Evolutionary conservation across 2,888 invertebrate genomes (phyloP).

Genomic region (Halocaridina rubra): DNA sequence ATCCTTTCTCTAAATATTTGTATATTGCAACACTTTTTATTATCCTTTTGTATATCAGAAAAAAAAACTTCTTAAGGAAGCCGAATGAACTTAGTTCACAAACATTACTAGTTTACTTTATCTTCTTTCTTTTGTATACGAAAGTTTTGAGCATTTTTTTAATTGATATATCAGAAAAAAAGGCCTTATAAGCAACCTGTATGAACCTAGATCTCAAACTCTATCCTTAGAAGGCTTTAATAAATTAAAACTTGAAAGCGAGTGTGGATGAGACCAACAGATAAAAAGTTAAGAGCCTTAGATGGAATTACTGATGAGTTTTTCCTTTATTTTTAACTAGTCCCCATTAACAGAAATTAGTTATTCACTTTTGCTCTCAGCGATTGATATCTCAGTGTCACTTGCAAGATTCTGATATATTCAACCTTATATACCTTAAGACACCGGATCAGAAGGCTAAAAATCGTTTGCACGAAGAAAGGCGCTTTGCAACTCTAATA

Average conservation of each 20-base stretch:
- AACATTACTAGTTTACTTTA: neutral
- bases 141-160: too few species aligned
- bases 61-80: too few species aligned
- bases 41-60: too few species aligned
- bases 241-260: neutral
- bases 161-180: too few species aligned
- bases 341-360: slow-evolving; percentile 17
- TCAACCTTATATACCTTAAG: neutral
- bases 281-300: neutral
- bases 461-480: neutral
- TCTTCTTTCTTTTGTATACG: neutral
- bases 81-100: too few species aligned
- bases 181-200: too few species aligned
- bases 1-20: too few species aligned
- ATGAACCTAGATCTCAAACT: too few species aligned
- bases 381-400: slow-evolving; percentile 38
- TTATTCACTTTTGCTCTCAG: neutral
- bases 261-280: neutral
- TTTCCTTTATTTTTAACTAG: too few species aligned
- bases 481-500: neutral
- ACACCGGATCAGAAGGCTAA: too few species aligned
- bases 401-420: neutral
- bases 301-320: slow-evolving; percentile 11
- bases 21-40: too few species aligned
- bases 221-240: too few species aligned